Percentiles rank a stretch among this genome's conserved stretches.
These are phyloP conservation scores for Meteorus sp. DNA, from an alignment of 1,140 invertebrate species.

Conservation along the genomic window DNA sequence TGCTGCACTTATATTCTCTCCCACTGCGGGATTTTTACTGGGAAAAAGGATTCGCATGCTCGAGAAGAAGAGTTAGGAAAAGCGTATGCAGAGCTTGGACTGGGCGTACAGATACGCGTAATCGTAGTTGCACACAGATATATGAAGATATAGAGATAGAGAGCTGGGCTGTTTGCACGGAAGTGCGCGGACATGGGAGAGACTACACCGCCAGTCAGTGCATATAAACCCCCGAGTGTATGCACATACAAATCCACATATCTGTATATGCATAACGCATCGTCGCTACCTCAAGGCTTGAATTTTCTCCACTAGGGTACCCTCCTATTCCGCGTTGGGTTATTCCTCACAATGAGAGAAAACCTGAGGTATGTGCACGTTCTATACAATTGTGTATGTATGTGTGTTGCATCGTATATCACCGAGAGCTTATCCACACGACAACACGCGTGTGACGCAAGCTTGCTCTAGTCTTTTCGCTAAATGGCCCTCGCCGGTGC, in stretches of 20 bases:
- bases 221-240: too few relatives aligned
- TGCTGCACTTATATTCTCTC: conserved; percentile 28
- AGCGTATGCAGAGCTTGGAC: conserved; percentile 4
- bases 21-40: neutral
- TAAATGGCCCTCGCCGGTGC: conserved; percentile 49
- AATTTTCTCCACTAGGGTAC: conserved; percentile 36
- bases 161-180: neutral
- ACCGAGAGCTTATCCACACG: conserved; percentile 24
- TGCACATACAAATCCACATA: conserved; percentile 10
- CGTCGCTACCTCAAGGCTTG: conserved; percentile 38
- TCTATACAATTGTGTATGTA: conserved; percentile 13
- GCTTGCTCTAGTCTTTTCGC: conserved; percentile 39
- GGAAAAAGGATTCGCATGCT: neutral
- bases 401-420: neutral
- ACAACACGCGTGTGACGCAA: conserved; percentile 35
- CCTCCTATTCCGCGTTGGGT: conserved; percentile 26
- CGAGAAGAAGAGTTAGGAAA: conserved; percentile 4
- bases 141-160: neutral
- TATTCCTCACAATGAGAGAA: conserved; percentile 43
- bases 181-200: too few relatives aligned
- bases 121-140: neutral
- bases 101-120: conserved; percentile 6
- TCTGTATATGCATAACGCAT: conserved; percentile 13
- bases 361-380: conserved; percentile 29
- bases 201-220: too few relatives aligned